Percentiles rank a stretch among this genome's conserved stretches.
phyloP scores from a whole-genome alignment of 2,113 vertebrate species.

The Thunnus thynnus region DNA sequence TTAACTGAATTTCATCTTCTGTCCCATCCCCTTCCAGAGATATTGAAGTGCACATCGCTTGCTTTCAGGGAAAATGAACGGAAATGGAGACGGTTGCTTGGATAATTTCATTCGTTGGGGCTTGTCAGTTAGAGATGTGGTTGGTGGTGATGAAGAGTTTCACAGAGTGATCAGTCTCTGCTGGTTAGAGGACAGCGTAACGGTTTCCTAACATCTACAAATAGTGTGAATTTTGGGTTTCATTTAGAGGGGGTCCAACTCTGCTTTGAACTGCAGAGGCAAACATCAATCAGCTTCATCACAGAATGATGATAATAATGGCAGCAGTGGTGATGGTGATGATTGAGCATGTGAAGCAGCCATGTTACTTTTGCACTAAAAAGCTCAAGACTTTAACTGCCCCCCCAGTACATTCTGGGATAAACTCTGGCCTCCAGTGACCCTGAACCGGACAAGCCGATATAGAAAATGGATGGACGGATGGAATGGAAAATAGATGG shows the following conservation, averaged over 20 bases:
- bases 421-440: background rate
- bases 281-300: background rate
- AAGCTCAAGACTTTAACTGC: background rate
- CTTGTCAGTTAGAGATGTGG: too few species aligned
- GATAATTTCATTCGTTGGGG: too few species aligned
- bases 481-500: slow-evolving; percentile 41
- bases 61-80: background rate
- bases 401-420: background rate
- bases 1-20: too few species aligned
- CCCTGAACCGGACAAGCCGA: slow-evolving; percentile 6
- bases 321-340: background rate
- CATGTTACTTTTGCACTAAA: background rate
- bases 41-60: background rate
- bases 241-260: too few species aligned
- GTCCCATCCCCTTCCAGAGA: too few species aligned
- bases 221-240: too few species aligned
- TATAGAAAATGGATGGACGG: slow-evolving; percentile 18
- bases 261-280: too few species aligned
- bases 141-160: too few species aligned
- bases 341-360: background rate
- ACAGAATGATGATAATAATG: background rate
- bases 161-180: too few species aligned
- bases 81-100: background rate
- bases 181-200: too few species aligned
- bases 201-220: too few species aligned